Percentiles rank a stretch among this genome's conserved stretches.
Conservation (phyloP, 2,797 vertebrate species). For the Alcedo atthis region DNA sequence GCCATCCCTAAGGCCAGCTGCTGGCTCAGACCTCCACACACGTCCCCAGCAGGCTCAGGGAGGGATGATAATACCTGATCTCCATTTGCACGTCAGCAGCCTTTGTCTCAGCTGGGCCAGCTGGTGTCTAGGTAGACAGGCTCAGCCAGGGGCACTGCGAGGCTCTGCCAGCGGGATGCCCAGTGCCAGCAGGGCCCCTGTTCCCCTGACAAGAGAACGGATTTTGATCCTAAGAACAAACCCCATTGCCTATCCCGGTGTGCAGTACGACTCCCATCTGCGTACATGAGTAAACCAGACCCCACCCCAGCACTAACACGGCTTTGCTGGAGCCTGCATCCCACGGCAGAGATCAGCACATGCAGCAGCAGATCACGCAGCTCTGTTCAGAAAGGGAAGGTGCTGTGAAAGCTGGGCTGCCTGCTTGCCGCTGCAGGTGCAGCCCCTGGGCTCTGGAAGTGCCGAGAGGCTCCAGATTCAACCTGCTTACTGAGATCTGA, state of each 20-base stretch:
- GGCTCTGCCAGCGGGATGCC: not conserved
- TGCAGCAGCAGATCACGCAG: not conserved
- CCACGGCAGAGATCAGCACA: not conserved
- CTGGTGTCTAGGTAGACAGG: not conserved
- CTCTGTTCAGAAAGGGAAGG: not conserved
- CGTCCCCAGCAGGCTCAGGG: not conserved
- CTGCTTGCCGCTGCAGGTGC: not conserved
- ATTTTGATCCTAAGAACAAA: not conserved
- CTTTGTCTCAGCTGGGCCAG: not conserved
- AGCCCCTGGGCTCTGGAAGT: not conserved
- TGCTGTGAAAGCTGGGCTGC: not conserved
- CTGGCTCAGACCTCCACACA: not conserved
- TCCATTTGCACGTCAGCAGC: not conserved
- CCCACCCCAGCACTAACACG: accelerated
- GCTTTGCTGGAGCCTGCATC: not conserved
- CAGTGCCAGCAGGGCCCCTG: not conserved
- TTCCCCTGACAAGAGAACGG: not conserved
- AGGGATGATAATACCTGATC: not conserved
- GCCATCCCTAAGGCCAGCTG: not conserved
- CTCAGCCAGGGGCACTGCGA: not conserved
- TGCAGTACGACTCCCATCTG: accelerated
- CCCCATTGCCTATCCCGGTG: not conserved
- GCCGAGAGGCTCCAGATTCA: not conserved
- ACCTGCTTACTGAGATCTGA: not conserved
- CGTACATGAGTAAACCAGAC: not conserved